Evolutionary conservation across 2,797 vertebrate species (phyloP).

Genomic region (Hoplostethus atlanticus): DNA sequence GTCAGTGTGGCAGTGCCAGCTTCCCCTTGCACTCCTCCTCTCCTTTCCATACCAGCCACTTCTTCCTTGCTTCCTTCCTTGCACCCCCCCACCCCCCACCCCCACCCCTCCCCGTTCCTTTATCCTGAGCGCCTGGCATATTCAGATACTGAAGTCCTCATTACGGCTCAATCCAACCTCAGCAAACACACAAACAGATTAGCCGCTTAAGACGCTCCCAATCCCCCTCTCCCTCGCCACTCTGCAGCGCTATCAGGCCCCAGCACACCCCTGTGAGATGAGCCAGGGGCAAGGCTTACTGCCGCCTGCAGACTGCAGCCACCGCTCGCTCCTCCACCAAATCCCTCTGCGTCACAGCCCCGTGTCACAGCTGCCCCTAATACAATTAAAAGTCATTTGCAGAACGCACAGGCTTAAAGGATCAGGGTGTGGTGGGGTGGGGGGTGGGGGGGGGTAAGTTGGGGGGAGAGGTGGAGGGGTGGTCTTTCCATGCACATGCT

Average conservation of each 20-base stretch:
- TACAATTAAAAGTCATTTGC: slow-evolving; percentile 92
- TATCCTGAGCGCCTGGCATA: slow-evolving; percentile 88
- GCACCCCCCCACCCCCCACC: slow-evolving; percentile 11
- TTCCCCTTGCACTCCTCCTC: slow-evolving; percentile 58
- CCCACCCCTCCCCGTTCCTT: slow-evolving; percentile 66
- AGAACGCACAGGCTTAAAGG: slow-evolving; percentile 83
- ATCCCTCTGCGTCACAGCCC: slow-evolving; percentile 83
- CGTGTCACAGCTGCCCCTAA: slow-evolving; percentile 88
- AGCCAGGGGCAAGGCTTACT: slow-evolving; percentile 88
- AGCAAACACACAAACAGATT: slow-evolving; percentile 91
- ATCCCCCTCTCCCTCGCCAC: slow-evolving; percentile 85
- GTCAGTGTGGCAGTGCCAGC: slow-evolving; percentile 56
- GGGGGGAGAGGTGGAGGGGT: slow-evolving; percentile 34
- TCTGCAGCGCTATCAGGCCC: slow-evolving; percentile 86
- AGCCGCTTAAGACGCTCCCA: slow-evolving; percentile 82
- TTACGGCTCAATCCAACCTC: slow-evolving; percentile 91
- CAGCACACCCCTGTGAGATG: slow-evolving; percentile 88
- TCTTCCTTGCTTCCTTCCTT: slow-evolving; percentile 69
- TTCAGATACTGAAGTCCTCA: slow-evolving; percentile 91
- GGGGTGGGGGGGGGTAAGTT: slow-evolving; percentile 47
- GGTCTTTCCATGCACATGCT: slow-evolving; percentile 30
- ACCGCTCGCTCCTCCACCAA: slow-evolving; percentile 79
- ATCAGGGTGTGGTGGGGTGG: slow-evolving; percentile 75
- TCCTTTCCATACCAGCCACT: slow-evolving; percentile 62
- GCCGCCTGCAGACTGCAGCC: slow-evolving; percentile 73